Percentiles rank a stretch among this genome's conserved stretches.
phyloP scores from a whole-genome alignment of 2,113 vertebrate species.

The Onychorhynchus coronatus region DNA sequence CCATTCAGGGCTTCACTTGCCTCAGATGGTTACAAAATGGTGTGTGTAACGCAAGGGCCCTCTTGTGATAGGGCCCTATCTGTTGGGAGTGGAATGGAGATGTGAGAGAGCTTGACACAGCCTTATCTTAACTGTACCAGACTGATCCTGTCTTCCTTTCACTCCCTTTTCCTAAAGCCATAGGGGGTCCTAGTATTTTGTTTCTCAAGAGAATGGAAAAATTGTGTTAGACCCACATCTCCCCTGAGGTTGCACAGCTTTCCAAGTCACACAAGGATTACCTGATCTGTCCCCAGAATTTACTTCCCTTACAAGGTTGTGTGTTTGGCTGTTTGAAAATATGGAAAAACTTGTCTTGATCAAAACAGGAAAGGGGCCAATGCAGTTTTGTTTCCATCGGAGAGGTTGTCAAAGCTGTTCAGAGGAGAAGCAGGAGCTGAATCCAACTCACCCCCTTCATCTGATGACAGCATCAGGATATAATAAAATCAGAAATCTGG shows the following conservation, averaged over 20 bases:
- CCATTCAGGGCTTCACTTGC: neutral
- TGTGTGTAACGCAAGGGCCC: neutral
- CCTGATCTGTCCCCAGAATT: neutral
- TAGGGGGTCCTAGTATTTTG: neutral
- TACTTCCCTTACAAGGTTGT: rapidly evolving
- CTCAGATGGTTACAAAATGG: rapidly evolving
- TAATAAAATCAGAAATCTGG: neutral
- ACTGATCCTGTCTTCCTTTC: neutral
- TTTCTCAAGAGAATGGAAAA: neutral
- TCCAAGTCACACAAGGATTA: neutral
- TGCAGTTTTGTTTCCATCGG: neutral
- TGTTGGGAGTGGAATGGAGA: neutral
- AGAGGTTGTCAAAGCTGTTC: neutral
- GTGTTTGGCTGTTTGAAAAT: neutral
- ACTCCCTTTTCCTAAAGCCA: neutral
- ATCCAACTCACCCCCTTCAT: neutral
- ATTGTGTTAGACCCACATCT: neutral
- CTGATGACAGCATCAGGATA: rapidly evolving
- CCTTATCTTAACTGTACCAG: neutral
- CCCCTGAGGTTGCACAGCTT: neutral
- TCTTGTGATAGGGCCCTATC: neutral
- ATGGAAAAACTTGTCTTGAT: neutral
- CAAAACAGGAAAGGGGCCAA: neutral
- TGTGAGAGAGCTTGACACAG: neutral
- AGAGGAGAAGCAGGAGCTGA: neutral